phyloP scores from a whole-genome alignment of 2,113 vertebrate genomes.

The Poeciliopsis retropinna region DNA sequence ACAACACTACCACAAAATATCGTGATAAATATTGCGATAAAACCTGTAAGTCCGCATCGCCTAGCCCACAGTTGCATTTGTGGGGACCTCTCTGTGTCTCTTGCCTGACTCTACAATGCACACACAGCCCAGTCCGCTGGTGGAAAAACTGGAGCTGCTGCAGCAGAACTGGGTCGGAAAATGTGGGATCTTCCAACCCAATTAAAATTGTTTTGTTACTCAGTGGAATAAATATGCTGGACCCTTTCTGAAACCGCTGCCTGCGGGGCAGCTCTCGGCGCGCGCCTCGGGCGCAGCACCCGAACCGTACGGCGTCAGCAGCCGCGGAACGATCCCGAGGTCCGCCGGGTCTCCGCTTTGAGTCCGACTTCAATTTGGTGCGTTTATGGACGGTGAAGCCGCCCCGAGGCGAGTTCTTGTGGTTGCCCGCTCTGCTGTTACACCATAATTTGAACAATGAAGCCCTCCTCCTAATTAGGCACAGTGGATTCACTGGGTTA shows the following conservation, averaged over 20 bases:
- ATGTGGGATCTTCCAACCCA: not conserved
- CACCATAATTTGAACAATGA: not conserved
- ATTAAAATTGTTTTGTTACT: slow-evolving; percentile 1
- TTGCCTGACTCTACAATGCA: too few relatives aligned
- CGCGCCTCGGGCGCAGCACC: not conserved
- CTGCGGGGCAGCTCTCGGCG: not conserved
- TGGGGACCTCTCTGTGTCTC: not conserved
- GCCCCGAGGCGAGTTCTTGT: not conserved
- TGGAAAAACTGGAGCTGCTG: slow-evolving; percentile 2
- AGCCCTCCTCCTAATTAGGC: slow-evolving; percentile 10
- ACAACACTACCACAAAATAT: too few relatives aligned
- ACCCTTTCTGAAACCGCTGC: not conserved
- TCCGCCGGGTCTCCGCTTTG: slow-evolving; percentile 11
- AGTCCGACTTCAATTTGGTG: not conserved
- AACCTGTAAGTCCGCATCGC: too few relatives aligned
- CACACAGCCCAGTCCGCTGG: not conserved
- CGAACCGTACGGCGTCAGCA: not conserved
- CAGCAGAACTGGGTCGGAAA: not conserved
- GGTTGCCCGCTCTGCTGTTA: not conserved
- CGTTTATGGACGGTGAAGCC: not conserved
- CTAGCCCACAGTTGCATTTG: not conserved
- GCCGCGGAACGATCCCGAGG: not conserved
- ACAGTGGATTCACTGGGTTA: not conserved
- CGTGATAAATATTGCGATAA: too few relatives aligned
- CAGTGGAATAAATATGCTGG: not conserved